Base-by-base conservation (phyloP, 2,113 vertebrate genomes). In the Oreochromis spilurus region DNA sequence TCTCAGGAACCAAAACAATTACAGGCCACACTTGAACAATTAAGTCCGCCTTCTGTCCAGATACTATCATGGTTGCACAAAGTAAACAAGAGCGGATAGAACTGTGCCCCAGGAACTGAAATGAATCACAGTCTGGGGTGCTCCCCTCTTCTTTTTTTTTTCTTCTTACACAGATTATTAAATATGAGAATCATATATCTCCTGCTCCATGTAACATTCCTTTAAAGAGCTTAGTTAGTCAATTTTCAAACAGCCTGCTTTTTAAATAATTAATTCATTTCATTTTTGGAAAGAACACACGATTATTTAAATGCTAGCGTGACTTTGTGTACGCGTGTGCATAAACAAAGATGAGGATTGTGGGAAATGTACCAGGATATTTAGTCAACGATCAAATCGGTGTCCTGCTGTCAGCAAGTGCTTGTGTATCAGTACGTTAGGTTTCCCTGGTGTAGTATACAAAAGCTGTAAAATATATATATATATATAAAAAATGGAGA, bases 1-100 rank as follows among this genome's bases (percentile, higher is more conserved):
- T 88, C 84, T 87, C 83, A 34, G 55, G 58, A 91, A 89, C 83
- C 84, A 88, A 81, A 91, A 87, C 82, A 93, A 91, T 92, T 88
- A 89, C 79, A 79, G 79, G 80, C 88, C 53, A 65, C 78, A 89
- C 45, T 78, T 36, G 79, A 92, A 92, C 92, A 95, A 92, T 95
- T 93, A 94, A 90, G 88, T 85, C 87, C 43, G 57, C 90, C 85
- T 92, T 62, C 83, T 91, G 88, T 94, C 87, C 89, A 94, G 93
- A 95, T 94, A 89, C 81, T 91, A 95, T 95, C 95, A n/a, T 43
- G 79, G 72, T 52, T 53, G 40, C 89, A 86, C 85, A 85, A 77
- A 89, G 93, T 93, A 94, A 95, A 94, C 93, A 89, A 54, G 55
- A 89, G 52, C 83, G 89, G 93, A 94, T 94, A 94, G 90, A 86